These are phyloP conservation scores for Eilema sororculum DNA, from an alignment of 2,888 invertebrate species.

Conservation along the genomic window DNA sequence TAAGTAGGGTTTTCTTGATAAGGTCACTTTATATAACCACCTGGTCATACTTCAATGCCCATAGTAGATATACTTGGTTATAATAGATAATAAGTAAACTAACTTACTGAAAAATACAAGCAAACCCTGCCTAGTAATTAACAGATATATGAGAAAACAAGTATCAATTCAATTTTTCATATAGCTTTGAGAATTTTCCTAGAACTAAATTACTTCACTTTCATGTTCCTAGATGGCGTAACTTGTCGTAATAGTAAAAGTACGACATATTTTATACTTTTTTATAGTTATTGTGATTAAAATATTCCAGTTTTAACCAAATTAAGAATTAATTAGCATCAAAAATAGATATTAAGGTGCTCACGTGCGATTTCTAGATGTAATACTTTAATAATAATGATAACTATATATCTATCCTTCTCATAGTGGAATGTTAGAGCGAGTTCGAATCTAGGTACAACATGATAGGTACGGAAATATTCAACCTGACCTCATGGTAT, in stretches of 20 bases:
- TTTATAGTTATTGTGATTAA: not conserved
- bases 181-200: not conserved
- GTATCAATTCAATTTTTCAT: not conserved
- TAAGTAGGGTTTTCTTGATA: not conserved
- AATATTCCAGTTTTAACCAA: not conserved
- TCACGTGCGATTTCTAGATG: not conserved
- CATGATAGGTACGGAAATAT: slow-evolving; percentile 19
- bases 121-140: not conserved
- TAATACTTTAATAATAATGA: slow-evolving; percentile 22
- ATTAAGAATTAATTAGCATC: not conserved
- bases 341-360: not conserved
- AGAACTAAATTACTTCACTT: slow-evolving; percentile 9
- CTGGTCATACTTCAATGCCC: not conserved
- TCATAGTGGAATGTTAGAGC: slow-evolving; percentile 27
- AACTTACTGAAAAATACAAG: not conserved
- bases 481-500: slow-evolving; percentile 37
- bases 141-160: not conserved
- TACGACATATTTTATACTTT: not conserved
- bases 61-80: not conserved
- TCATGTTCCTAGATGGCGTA: slow-evolving; percentile 12
- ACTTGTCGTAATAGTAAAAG: slow-evolving; percentile 3
- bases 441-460: slow-evolving; percentile 27
- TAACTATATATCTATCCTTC: slow-evolving; percentile 31
- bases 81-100: not conserved
- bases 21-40: not conserved